Evolutionary conservation across 1,140 invertebrate species (phyloP).

Genomic region (Cephus cinctus): DNA sequence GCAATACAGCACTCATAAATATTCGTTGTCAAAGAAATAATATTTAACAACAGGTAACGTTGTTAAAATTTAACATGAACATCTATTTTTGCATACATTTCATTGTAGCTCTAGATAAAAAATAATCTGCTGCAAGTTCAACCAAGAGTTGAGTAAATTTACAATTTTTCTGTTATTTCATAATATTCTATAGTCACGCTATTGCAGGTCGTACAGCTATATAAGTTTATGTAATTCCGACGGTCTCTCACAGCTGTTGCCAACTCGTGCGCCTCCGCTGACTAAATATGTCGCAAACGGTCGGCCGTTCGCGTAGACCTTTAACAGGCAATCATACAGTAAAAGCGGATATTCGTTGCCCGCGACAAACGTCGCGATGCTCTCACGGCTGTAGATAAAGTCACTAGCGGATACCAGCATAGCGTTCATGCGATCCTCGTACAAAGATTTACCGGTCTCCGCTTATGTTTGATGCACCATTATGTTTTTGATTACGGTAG

Average conservation of each 20-base stretch:
- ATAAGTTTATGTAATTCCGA: too few relatives aligned
- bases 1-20: too few relatives aligned
- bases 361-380: neutral
- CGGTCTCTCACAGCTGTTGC: conserved; percentile 36
- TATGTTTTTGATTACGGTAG: conserved; percentile 51
- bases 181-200: too few relatives aligned
- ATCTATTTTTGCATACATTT: too few relatives aligned
- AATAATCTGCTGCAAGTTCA: too few relatives aligned
- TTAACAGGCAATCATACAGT: conserved; percentile 34
- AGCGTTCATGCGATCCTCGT: conserved; percentile 36
- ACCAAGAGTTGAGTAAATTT: too few relatives aligned
- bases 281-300: conserved; percentile 43
- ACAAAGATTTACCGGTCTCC: conserved; percentile 53
- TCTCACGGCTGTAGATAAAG: neutral
- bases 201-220: too few relatives aligned
- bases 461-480: conserved; percentile 57
- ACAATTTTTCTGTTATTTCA: too few relatives aligned
- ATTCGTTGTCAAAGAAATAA: too few relatives aligned
- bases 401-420: conserved; percentile 16
- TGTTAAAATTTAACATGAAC: too few relatives aligned
- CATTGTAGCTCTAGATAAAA: too few relatives aligned
- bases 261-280: conserved; percentile 23
- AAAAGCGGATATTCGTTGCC: neutral
- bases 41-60: too few relatives aligned
- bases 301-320: conserved; percentile 43